Evolutionary conservation across 2,888 invertebrate genomes (phyloP).

Genomic region (Unio pictorum): DNA sequence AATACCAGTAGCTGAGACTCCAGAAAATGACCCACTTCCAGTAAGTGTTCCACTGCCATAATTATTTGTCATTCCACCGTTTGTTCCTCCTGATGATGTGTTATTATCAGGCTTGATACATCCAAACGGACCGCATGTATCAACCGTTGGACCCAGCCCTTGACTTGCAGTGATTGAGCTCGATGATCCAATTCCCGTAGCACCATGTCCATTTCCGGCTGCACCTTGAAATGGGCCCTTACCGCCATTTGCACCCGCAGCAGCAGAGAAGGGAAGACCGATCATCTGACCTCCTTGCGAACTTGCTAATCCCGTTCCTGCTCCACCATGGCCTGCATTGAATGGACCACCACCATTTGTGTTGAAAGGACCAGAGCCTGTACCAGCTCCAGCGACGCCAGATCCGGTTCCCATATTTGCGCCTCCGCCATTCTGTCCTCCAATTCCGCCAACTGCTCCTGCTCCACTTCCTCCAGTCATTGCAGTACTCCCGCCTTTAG

Average conservation of each 20-base stretch:
- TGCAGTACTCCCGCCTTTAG: too few relatives aligned
- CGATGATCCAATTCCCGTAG: not conserved
- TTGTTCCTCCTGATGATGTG: constrained; percentile 1
- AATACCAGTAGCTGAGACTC: constrained; percentile 4
- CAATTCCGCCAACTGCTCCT: too few relatives aligned
- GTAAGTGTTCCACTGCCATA: not conserved
- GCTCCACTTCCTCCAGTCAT: too few relatives aligned
- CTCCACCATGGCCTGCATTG: constrained; percentile 12
- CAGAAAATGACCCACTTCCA: not conserved
- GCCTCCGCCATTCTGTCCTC: too few relatives aligned
- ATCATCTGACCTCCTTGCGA: too few relatives aligned
- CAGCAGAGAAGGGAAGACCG: constrained; percentile 4
- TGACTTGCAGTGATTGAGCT: constrained; percentile 1
- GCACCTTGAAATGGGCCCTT: not conserved
- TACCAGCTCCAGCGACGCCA: not conserved
- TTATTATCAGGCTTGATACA: constrained; percentile 5
- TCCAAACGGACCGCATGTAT: constrained; percentile 18
- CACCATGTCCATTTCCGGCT: not conserved
- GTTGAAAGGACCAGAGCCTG: constrained; percentile 2
- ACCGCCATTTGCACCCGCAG: constrained; percentile 1
- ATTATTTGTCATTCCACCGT: constrained; percentile 5
- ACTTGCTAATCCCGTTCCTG: not conserved
- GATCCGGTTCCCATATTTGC: not conserved
- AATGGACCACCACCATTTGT: constrained; percentile 14
- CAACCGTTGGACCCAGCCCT: constrained; percentile 8